A percentile compares a stretch with the other conserved stretches of the same genome.
Evolutionary conservation across 2,888 invertebrate genomes (phyloP).

Genomic region (Chrysolina americana): DNA sequence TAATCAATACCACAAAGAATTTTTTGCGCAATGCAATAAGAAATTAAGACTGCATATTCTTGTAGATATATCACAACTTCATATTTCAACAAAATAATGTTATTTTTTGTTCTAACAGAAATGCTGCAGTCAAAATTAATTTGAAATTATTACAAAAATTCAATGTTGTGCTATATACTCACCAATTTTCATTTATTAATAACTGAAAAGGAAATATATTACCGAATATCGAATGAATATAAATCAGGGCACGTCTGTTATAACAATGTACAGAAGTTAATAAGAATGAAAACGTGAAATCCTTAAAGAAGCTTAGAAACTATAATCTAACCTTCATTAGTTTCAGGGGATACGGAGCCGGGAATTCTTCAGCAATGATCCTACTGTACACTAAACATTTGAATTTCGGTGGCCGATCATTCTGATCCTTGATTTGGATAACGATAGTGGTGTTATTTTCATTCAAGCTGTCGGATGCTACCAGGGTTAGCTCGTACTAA

Average conservation of each 20-base stretch:
- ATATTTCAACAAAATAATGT: too few relatives aligned
- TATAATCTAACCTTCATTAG: constrained; percentile 79
- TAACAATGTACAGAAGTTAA: too few relatives aligned
- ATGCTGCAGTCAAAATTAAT: too few relatives aligned
- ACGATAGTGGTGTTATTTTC: constrained; percentile 89
- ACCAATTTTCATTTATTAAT: too few relatives aligned
- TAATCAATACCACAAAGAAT: too few relatives aligned
- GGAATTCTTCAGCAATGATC: constrained; percentile 82
- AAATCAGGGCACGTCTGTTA: not conserved
- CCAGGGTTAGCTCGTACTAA: constrained; percentile 90
- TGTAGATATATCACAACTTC: too few relatives aligned
- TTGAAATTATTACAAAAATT: too few relatives aligned
- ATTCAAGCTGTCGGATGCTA: constrained; percentile 91
- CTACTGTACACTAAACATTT: constrained; percentile 80
- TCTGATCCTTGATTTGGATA: constrained; percentile 87
- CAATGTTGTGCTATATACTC: too few relatives aligned
- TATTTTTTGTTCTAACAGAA: too few relatives aligned
- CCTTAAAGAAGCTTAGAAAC: not conserved
- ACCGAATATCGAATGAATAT: not conserved
- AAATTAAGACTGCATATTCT: too few relatives aligned
- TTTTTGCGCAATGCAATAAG: too few relatives aligned
- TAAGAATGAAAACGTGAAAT: not conserved
- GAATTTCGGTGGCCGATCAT: constrained; percentile 91
- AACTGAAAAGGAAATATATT: too few relatives aligned
- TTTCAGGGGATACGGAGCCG: constrained; percentile 78